Evolutionary conservation across 2,888 invertebrate genomes (phyloP), one percentile per base, ranked within the genome.

Genomic region (Caenorhabditis macrosperma): DNA sequence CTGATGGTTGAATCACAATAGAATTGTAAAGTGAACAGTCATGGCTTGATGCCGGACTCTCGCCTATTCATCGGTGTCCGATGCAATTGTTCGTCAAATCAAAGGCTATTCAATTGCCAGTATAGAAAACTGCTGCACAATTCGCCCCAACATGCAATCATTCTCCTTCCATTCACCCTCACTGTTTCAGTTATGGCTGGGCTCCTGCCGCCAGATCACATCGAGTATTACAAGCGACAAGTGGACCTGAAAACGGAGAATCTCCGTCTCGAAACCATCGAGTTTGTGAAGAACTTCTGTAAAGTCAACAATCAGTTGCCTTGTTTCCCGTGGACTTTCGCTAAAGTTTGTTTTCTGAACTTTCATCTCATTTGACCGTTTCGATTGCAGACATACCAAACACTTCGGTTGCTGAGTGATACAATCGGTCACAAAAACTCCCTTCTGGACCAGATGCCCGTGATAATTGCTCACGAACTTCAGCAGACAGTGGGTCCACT

Each of bases 11-110:
- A 28, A 15, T 20, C n/a, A 28, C 28, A 59, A 57, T 12, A 28
- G 52, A 57, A 59, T 44, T 59, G 59, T 59, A 59, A 59, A 44
- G 59, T 26, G 59, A 41, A 59, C 41, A 59, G 41, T 59, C 59
- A 44, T 44, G 2, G 59, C 44, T 35, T 35, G 17, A 15, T 59
- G 41, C 12, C 59, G 55, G 55, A 55, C 55, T 55, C 48, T 24
- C 20, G 54, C 10, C 54, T 54, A 54, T 54, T 54, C 54, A 54
- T 15, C 46, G 24, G 24, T 48, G 48, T 24, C 48, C 30, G 28
- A 26, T 3, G n/a, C 54, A 9, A 54, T 54, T 54, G 54, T 54
- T 54, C 54, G 33, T 20, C n/a, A 12, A 17, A 54, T 33, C 30
- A 54, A 54, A 33, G 17, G 52, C 52, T 52, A 26, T 52, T 52